Evolutionary conservation across 2,888 invertebrate genomes (phyloP).

Genomic region (Eristalinus sepulchralis): DNA sequence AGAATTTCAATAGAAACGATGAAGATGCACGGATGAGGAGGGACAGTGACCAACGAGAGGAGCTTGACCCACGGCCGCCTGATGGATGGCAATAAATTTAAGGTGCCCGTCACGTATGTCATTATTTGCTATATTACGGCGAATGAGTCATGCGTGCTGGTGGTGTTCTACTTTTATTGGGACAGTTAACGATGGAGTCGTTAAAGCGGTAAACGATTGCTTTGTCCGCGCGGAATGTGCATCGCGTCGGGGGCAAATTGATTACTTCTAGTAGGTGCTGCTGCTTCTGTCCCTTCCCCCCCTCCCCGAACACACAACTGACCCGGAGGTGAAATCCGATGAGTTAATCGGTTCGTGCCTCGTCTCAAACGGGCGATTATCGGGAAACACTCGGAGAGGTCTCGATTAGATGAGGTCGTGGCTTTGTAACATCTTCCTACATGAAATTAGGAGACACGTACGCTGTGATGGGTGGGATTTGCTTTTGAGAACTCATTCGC

Average conservation of each 20-base stretch:
- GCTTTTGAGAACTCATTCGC: neutral
- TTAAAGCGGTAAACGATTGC: constrained; percentile 40
- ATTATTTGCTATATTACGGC: constrained; percentile 65
- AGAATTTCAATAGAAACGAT: constrained; percentile 45
- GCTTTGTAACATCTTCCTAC: neutral
- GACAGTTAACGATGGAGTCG: constrained; percentile 57
- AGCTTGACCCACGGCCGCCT: constrained; percentile 37
- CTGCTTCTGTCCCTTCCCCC: neutral
- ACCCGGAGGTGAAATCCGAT: neutral
- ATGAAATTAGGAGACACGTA: neutral
- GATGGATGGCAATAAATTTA: constrained; percentile 66
- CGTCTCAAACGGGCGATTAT: neutral
- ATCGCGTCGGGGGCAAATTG: constrained; percentile 12
- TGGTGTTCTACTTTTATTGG: constrained; percentile 41
- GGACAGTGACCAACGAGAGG: neutral
- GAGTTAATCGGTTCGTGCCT: neutral
- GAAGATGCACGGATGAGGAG: constrained; percentile 10
- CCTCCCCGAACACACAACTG: too few species aligned
- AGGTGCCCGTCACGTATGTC: constrained; percentile 67
- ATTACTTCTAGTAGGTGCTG: constrained; percentile 43
- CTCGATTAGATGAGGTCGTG: neutral
- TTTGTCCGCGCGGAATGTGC: neutral
- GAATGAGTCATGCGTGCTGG: constrained; percentile 63
- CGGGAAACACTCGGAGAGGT: neutral
- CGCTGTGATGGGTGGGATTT: neutral